Percentiles rank a stretch among this genome's conserved stretches.
These are phyloP conservation scores for Chionoecetes opilio DNA, from an alignment of 1,140 invertebrate genomes.

Conservation along the genomic window DNA sequence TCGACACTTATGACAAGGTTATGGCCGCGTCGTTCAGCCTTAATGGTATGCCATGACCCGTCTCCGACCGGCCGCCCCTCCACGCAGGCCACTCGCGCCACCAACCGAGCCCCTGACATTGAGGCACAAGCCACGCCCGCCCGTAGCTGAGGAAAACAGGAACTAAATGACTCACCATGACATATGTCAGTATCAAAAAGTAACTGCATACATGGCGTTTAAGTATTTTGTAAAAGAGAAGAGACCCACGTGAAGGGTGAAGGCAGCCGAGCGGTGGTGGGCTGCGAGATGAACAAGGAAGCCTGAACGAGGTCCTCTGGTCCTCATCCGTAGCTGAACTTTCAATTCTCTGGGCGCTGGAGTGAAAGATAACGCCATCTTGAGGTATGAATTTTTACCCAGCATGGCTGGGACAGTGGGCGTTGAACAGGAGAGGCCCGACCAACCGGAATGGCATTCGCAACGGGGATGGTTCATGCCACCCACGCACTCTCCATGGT, in stretches of 20 bases:
- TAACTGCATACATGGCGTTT: not conserved
- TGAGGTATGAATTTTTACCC: constrained; percentile 50
- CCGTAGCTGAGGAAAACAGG: constrained; percentile 30
- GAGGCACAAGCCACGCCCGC: constrained; percentile 61
- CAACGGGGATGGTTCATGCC: constrained; percentile 40
- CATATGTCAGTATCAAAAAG: not conserved
- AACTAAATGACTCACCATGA: not conserved
- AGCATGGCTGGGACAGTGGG: constrained; percentile 51
- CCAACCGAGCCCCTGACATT: not conserved
- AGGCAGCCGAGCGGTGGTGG: constrained; percentile 23
- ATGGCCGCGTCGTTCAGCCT: constrained; percentile 58
- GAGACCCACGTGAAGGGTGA: constrained; percentile 44
- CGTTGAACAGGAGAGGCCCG: constrained; percentile 33
- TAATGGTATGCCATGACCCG: constrained; percentile 60
- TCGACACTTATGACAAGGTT: constrained; percentile 56
- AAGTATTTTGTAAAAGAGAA: not conserved
- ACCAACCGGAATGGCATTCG: constrained; percentile 69
- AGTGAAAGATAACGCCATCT: constrained; percentile 61
- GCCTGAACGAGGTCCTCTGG: not conserved
- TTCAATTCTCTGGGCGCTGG: constrained; percentile 20
- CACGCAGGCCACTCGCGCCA: constrained; percentile 47
- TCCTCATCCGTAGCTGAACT: constrained; percentile 57
- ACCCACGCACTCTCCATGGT: constrained; percentile 57
- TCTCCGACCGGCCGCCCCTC: constrained; percentile 52
- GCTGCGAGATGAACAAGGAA: constrained; percentile 52